Evolutionary conservation across 2,797 vertebrate species (phyloP), one percentile per base, ranked within the genome.

Genomic region (Pangasius krempfi): DNA sequence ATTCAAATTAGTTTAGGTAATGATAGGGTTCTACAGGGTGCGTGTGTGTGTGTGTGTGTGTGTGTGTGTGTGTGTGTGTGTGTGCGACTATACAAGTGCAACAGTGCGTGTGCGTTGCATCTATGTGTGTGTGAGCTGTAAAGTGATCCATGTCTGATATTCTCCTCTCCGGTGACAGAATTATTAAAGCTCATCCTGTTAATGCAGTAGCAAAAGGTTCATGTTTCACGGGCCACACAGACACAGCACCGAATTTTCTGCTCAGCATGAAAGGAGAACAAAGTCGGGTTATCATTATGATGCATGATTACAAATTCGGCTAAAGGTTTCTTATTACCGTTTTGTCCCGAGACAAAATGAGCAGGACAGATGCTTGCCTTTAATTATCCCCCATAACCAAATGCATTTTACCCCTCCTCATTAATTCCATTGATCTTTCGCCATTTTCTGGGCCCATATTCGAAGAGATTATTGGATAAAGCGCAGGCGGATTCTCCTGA

Each of bases 401-500:
- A 96, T 96, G 95, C 94, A 73, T 95, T 96, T 94, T 96, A 94
- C 93, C 93, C 92, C 22, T 95, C 91, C 94, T 94, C 94, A 93
- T 96, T 96, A 96, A 96, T 96, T 95, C 95, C 94, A 96, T 96
- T 96, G 96, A 96, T 96, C 95, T 95, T 95, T 96, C 89, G 93
- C 94, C 95, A 96, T 96, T 96, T 96, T 60, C 95, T 93, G 10
- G 94, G 94, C 94, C 95, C 94, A 96, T 95, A 96, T 96, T 96
- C 95, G 92, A 93, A 90, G 94, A 96, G 96, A 96, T 96, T 96
- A 96, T 96, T 96, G 95, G 96, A 96, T 96, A 96, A 96, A 96
- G 96, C 94, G 94, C 93, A 94, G 95, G 95, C 93, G 91, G 95
- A 95, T 92, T 91, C 89, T 92, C 91, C 87, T 50, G 80, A 92